Conservation (phyloP, 2,113 vertebrate genomes). For the Hydropotes inermis region DNA sequence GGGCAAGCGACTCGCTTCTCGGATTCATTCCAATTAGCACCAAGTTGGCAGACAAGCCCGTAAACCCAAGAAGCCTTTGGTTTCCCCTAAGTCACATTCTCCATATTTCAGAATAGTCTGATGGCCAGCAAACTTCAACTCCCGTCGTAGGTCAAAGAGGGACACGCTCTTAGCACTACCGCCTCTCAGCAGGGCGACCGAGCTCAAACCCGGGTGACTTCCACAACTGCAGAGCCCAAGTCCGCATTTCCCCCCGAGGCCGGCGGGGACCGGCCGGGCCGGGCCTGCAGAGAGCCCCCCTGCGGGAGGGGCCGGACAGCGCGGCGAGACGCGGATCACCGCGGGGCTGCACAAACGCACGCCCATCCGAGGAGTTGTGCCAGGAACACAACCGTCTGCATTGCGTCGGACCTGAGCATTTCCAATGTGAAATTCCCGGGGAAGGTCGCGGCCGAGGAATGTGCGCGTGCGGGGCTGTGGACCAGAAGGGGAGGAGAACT, state of each 20-base stretch:
- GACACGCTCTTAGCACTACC: not conserved
- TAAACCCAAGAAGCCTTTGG: not conserved
- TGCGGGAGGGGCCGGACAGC: not conserved
- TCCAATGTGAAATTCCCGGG: conserved; percentile 60
- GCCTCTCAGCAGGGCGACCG: not conserved
- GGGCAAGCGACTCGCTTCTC: conserved; percentile 45
- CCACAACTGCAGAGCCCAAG: not conserved
- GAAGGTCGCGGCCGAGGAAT: conserved; percentile 50
- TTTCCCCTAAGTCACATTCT: not conserved
- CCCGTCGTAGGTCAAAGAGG: not conserved
- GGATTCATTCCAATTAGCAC: conserved; percentile 40
- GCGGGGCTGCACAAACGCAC: conserved; percentile 38
- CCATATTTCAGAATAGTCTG: conserved; percentile 14
- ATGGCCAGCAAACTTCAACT: conserved; percentile 48
- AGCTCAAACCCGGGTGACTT: not conserved
- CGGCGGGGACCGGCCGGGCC: not conserved
- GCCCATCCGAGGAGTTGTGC: conserved; percentile 35
- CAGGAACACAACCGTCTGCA: conserved; percentile 74
- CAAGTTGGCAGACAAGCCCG: conserved; percentile 60
- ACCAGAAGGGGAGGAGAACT: not conserved
- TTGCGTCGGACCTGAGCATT: conserved; percentile 80
- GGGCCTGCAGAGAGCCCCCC: not conserved
- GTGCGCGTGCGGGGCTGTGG: not conserved
- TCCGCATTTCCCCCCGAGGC: not conserved
- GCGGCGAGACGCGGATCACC: not conserved